Percentiles rank a stretch among this genome's conserved stretches.
Conservation (phyloP, 2,888 invertebrate species). For the Cremastobaeus sp. region DNA sequence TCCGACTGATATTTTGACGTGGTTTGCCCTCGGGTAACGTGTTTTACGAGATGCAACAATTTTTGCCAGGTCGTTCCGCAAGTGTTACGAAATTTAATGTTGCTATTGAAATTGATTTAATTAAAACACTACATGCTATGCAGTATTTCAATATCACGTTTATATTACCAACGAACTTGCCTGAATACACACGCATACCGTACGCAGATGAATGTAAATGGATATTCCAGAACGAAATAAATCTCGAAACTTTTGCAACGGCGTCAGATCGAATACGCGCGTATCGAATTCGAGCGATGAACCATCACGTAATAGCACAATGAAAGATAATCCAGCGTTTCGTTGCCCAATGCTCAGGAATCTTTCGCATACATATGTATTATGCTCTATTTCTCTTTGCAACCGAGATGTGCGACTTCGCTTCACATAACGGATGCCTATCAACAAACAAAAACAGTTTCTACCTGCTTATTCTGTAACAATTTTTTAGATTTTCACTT, state of each 20-base stretch:
- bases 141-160: constrained; percentile 49
- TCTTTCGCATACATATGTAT: constrained; percentile 54
- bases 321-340: constrained; percentile 57
- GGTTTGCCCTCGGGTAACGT: constrained; percentile 6
- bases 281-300: constrained; percentile 58
- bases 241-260: constrained; percentile 55
- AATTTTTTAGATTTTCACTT: too few relatives aligned
- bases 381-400: constrained; percentile 36
- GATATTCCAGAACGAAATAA: constrained; percentile 57
- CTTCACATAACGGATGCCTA: constrained; percentile 26
- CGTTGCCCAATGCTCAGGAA: constrained; percentile 52
- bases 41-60: constrained; percentile 34
- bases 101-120: constrained; percentile 49
- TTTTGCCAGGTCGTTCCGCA: constrained; percentile 28
- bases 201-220: constrained; percentile 44
- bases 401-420: constrained; percentile 18
- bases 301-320: constrained; percentile 58
- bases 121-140: constrained; percentile 39
- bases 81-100: constrained; percentile 46
- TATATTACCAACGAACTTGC: constrained; percentile 30
- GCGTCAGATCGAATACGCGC: constrained; percentile 51
- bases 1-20: constrained; percentile 30
- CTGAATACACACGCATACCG: constrained; percentile 8
- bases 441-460: neutral
- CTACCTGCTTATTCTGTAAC: too few relatives aligned